These are phyloP conservation scores for Rhaphigaster nebulosa DNA, from an alignment of 2,888 invertebrate species.

Conservation along the genomic window DNA sequence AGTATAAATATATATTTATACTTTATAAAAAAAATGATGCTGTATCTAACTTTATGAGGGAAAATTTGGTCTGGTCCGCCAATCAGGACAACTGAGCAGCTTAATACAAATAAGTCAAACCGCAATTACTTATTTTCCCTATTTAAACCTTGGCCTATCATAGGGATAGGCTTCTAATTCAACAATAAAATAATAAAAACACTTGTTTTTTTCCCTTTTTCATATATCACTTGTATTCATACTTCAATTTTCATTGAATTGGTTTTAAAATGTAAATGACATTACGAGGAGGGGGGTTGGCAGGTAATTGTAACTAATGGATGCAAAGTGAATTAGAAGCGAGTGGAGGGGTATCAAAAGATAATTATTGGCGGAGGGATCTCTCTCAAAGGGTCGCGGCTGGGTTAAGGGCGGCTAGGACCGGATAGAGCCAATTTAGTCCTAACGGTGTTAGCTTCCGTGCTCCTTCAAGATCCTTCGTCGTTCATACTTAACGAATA, in stretches of 20 bases:
- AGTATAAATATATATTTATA: no score
- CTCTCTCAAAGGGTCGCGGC: slow-evolving; percentile 1
- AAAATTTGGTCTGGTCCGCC: no score
- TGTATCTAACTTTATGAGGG: no score
- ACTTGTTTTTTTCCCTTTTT: no score
- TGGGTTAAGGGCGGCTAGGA: slow-evolving; percentile 22
- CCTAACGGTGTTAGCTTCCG: slow-evolving; percentile 26
- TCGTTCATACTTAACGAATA: background rate
- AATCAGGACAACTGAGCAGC: no score
- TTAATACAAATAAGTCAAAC: no score
- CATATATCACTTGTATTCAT: no score
- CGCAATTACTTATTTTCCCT: no score
- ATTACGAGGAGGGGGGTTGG: background rate
- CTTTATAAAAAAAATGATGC: no score
- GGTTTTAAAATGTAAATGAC: slow-evolving; percentile 5
- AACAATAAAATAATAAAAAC: no score
- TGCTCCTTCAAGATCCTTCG: background rate
- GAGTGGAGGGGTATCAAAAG: slow-evolving; percentile 28
- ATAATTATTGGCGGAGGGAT: slow-evolving; percentile 42
- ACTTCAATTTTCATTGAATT: background rate
- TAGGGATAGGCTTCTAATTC: no score
- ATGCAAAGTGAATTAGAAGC: slow-evolving; percentile 25
- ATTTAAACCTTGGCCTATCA: no score
- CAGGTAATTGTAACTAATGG: slow-evolving; percentile 16
- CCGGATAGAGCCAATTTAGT: slow-evolving; percentile 14